Evolutionary conservation across 2,888 invertebrate genomes (phyloP).

Genomic region (Brachynemurus nebulosus): DNA sequence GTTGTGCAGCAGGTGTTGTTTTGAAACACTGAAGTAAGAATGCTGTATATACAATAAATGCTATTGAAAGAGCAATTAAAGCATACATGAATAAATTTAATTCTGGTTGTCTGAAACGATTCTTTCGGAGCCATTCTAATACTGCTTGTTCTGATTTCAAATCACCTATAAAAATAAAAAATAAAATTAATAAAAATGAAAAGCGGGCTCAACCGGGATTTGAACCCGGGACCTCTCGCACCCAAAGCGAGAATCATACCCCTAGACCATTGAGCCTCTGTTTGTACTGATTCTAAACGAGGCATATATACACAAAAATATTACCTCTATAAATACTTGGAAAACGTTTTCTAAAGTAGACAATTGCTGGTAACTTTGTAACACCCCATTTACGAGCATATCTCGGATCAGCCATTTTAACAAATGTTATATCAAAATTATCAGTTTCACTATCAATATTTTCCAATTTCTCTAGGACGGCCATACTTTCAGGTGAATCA

Average conservation of each 20-base stretch:
- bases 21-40: slow-evolving; percentile 85
- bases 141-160: slow-evolving; percentile 73
- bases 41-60: slow-evolving; percentile 79
- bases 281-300: neutral
- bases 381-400: slow-evolving; percentile 92
- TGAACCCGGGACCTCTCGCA: too few relatives aligned
- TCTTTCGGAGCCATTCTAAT: slow-evolving; percentile 84
- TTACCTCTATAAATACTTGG: slow-evolving; percentile 84
- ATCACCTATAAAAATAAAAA: slow-evolving; percentile 44
- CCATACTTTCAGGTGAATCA: slow-evolving; percentile 62
- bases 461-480: slow-evolving; percentile 75
- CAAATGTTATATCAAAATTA: slow-evolving; percentile 85
- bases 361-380: slow-evolving; percentile 77
- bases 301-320: neutral
- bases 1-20: slow-evolving; percentile 42
- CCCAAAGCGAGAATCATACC: too few relatives aligned
- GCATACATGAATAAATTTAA: slow-evolving; percentile 91
- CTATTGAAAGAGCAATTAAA: slow-evolving; percentile 68
- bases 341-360: slow-evolving; percentile 81
- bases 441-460: slow-evolving; percentile 92
- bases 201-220: too few relatives aligned
- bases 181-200: neutral
- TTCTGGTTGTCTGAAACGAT: slow-evolving; percentile 84
- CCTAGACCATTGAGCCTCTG: neutral
- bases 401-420: slow-evolving; percentile 82